A percentile compares a stretch with the other conserved stretches of the same genome.
These are phyloP conservation scores for Helicoverpa zea DNA, from an alignment of 1,140 invertebrate genomes.

Conservation along the genomic window DNA sequence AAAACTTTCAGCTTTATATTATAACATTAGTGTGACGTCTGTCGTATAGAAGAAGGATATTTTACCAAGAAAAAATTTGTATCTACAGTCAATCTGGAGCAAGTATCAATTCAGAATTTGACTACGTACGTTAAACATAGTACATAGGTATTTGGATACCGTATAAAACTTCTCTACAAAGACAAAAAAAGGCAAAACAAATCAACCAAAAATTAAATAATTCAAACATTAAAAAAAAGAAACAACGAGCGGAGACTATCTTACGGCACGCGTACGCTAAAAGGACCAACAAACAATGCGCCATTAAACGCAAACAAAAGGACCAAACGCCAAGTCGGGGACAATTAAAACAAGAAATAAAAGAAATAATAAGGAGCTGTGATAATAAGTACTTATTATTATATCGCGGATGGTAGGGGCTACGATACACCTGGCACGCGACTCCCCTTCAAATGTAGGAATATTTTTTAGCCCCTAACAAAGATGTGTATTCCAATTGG, in stretches of 20 bases:
- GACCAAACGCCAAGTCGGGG: constrained; percentile 84
- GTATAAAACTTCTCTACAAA: not conserved
- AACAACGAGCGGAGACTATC: constrained; percentile 52
- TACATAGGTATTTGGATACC: not conserved
- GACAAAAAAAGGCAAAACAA: not conserved
- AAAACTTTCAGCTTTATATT: too few species aligned
- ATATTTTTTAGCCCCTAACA: constrained; percentile 25
- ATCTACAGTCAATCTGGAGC: too few species aligned
- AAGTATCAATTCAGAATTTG: too few species aligned
- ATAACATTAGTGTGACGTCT: too few species aligned
- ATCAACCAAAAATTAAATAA: constrained; percentile 15
- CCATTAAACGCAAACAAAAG: constrained; percentile 85
- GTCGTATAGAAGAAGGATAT: too few species aligned
- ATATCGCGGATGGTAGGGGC: constrained; percentile 72
- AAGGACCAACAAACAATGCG: constrained; percentile 81
- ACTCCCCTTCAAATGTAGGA: constrained; percentile 63
- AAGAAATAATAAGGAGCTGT: constrained; percentile 86
- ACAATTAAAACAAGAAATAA: constrained; percentile 87
- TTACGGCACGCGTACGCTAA: constrained; percentile 78
- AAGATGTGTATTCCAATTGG: constrained; percentile 36
- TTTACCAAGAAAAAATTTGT: too few species aligned
- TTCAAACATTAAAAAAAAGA: constrained; percentile 37
- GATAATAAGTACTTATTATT: constrained; percentile 84
- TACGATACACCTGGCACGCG: constrained; percentile 70
- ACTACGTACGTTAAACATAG: too few species aligned